Evolutionary conservation across 2,113 vertebrate species (phyloP), one percentile per base, ranked within the genome.

Genomic region (Atlantisia rogersi): DNA sequence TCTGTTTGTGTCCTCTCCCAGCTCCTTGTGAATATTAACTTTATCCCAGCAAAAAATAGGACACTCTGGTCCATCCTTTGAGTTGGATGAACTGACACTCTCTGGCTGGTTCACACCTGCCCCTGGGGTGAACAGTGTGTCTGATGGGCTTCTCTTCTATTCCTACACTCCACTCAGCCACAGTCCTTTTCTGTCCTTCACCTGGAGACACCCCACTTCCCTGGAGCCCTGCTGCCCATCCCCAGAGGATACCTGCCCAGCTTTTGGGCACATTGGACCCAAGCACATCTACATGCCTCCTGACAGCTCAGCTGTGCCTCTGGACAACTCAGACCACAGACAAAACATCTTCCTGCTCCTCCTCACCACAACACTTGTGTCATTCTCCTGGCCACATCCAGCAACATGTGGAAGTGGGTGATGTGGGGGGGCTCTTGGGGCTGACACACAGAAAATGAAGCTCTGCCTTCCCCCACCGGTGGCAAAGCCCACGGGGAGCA

Each of bases 331-430:
- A 44, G 15, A 44, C 16, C 42, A 44, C 7, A 40, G 40, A 40
- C 40, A 17, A 44, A 44, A 21, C 58, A 35, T 37, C 52, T 58
- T 62, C 56, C 50, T 11, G 31, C n/a, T 13, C 32, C 73, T 37
- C 31, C 1, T 18, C 28, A 12, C 26, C 3, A 0, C 4, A 29
- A 14, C 0, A 4, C 5, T 39, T 5, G 29, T 16, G n/a, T 14
- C 10, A 0, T 40, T 79, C 82, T 62, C 56, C 53, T n/a, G 50
- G 28, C 42, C 19, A 3, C 0, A 26, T 8, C 67, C 5, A 53
- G 26, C 71, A 29, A 9, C 0, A 2, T 7, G 17, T 4, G 46
- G 3, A 4, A 5, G 32, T 13, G 32, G 68, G 18, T 48, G 46
- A 48, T 21, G 46, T 48, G 42, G 46, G 18, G 46, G 46, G 46